Conservation (phyloP, 2,113 vertebrate genomes). For the Takifugu bimaculatus region DNA sequence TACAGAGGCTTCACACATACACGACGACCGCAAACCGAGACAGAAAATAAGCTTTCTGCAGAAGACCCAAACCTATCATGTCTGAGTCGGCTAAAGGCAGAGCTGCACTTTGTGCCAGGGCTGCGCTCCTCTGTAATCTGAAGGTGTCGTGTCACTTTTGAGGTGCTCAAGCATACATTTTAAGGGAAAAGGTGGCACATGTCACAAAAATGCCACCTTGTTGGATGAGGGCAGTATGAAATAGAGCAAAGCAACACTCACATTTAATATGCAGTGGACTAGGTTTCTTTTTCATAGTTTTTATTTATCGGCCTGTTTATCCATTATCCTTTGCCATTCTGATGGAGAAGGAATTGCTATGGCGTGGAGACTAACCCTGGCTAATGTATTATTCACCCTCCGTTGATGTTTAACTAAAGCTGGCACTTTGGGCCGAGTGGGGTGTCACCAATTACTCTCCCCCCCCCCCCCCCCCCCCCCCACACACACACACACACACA, state of each 20-base stretch:
- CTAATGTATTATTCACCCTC: constrained; percentile 76
- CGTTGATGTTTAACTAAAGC: constrained; percentile 77
- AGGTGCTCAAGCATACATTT: not conserved
- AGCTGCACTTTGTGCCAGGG: constrained; percentile 17
- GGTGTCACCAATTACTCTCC: constrained; percentile 59
- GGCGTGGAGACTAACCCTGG: constrained; percentile 41
- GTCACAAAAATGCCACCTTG: too few species aligned
- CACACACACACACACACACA: constrained; percentile 13
- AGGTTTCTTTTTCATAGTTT: not conserved
- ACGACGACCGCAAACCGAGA: not conserved
- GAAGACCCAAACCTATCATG: not conserved
- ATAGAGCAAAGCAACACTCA: not conserved
- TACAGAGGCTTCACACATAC: constrained; percentile 9
- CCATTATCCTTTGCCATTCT: constrained; percentile 18
- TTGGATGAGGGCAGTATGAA: too few species aligned
- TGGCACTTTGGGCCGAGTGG: constrained; percentile 52
- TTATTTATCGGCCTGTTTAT: constrained; percentile 4
- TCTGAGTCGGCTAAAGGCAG: constrained; percentile 11
- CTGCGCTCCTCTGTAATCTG: constrained; percentile 3
- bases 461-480: constrained; percentile 1
- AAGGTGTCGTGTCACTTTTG: not conserved
- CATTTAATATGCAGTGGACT: not conserved
- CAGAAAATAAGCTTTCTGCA: constrained; percentile 15
- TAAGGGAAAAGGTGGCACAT: not conserved
- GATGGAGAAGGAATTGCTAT: constrained; percentile 19